Base-by-base conservation (phyloP, 1,140 invertebrate species). In the Dinoponera quadriceps region DNA sequence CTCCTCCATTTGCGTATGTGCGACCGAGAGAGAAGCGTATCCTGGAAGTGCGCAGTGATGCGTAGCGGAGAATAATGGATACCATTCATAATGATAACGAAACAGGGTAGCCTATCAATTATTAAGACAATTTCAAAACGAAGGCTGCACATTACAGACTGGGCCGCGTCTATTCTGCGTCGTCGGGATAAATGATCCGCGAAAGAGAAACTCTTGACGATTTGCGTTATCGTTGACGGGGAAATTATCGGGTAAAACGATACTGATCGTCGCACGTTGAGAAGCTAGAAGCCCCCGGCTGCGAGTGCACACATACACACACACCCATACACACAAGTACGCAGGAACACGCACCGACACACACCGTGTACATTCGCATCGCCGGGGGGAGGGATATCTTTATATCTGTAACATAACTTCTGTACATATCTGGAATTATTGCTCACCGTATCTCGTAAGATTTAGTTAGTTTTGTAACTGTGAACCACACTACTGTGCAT, bases 71-170 rank as follows among this genome's bases (percentile, higher is more conserved):
- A 88, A 44, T 69, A 44, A 9, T 14, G 33, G 51, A 92, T 85
- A 85, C 59, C 75, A 72, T 91, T 92, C 88, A 91, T 91, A 92
- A 90, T 86, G 91, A 93, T 92, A 94, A 94, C 93, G 91, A 93
- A 93, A 94, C 94, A 94, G 94, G 93, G 93, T 94, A 93, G 93
- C 89, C 90, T 93, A 94, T 94, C 93, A 94, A 94, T 94, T 94
- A 93, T 91, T 91, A 90, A 92, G 86, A 89, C 82, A 85, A 90
- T 90, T 90, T 84, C 78, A 86, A 85, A 78, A 38, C 74, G 66
- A 88, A 88, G 86, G 87, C 87, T 88, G 86, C 86, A 82, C 83
- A 57, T 25, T 78, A 65, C 65, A 62, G 55, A 88, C 54, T 69
- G 82, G 65, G 85, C 72, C 83, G 59, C 85, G 80, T 85, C 82